Base-by-base conservation (phyloP, 2,113 vertebrate genomes). In the Ellobius talpinus region DNA sequence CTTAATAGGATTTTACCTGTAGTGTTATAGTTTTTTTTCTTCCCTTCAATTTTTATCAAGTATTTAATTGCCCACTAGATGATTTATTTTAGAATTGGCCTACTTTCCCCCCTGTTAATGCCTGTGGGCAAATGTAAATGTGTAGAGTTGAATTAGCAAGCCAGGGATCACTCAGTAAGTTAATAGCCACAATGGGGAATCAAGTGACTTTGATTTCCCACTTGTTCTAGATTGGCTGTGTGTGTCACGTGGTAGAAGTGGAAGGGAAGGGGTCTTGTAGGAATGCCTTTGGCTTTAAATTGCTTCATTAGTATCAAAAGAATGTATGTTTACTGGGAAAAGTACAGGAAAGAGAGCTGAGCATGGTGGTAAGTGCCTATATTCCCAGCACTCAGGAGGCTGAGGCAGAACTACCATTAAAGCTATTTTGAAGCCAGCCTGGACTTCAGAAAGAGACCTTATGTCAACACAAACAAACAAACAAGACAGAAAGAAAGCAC, bases 71-170 rank as follows among this genome's bases (percentile, higher is more conserved):
- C 96, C 90, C 70, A 87, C 47, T 39, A 73, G 92, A 95, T 94
- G 63, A 96, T 96, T 98, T 97, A 92, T 96, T 97, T 97, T 90
- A 91, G 92, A 94, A 94, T 88, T 97, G 97, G 96, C 91, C 97
- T 97, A 91, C 84, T 95, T 98, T 90, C 87, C 82, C 55, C 82
- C 50, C 93, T 23, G 63, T 65, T n/a, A 91, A 4, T 66, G 96
- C 97, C 97, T 74, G 26, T 94, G 95, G 96, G 95, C 88, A 95
- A 92, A 97, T 96, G 96, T 97, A 95, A 97, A 97, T 96, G 94
- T 82, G 90, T 70, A 95, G 93, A 95, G 93, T 90, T 96, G 97
- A 98, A 97, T 98, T 97, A 96, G 95, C 90, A 95, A 96, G 87
- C 58, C 7, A 9, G 88, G 73, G 55, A 91, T 95, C 86, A 95